These are phyloP conservation scores for Oxyteleia sp. DNA, from an alignment of 2,888 invertebrate genomes.

Conservation along the genomic window DNA sequence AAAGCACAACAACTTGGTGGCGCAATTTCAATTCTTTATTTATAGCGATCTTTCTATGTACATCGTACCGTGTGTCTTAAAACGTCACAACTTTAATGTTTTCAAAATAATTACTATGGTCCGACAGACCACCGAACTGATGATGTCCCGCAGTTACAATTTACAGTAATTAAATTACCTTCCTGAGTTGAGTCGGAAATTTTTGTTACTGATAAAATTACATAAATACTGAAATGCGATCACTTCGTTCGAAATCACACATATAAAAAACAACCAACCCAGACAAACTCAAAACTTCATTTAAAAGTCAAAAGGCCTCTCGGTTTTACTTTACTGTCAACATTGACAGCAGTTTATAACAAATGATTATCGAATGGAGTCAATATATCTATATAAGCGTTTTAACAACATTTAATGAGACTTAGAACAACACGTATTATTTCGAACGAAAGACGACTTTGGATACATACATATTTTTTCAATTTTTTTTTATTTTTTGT, in stretches of 20 bases:
- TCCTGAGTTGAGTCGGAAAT: constrained; percentile 50
- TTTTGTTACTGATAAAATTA: constrained; percentile 5
- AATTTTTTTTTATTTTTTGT: constrained; percentile 1
- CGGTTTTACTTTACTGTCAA: neutral
- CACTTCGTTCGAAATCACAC: constrained; percentile 12
- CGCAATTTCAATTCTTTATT: constrained; percentile 80
- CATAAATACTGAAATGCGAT: constrained; percentile 41
- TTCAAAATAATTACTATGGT: constrained; percentile 60
- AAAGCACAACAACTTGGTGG: constrained; percentile 31
- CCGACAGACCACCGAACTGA: too few relatives aligned
- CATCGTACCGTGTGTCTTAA: constrained; percentile 78
- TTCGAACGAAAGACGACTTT: constrained; percentile 28
- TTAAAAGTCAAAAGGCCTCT: neutral
- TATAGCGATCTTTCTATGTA: constrained; percentile 83
- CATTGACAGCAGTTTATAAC: too few relatives aligned
- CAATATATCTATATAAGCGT: neutral
- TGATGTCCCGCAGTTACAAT: constrained; percentile 53
- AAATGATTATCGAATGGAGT: too few relatives aligned
- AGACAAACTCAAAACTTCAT: too few relatives aligned
- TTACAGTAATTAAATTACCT: constrained; percentile 52
- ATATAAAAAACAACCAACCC: constrained; percentile 7
- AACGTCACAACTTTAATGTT: constrained; percentile 51
- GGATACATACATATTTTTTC: neutral
- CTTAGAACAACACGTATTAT: constrained; percentile 5
- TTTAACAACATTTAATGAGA: neutral